These are phyloP conservation scores for Pyrrhura leucotis DNA, from an alignment of 2,797 vertebrate genomes.

Conservation along the genomic window DNA sequence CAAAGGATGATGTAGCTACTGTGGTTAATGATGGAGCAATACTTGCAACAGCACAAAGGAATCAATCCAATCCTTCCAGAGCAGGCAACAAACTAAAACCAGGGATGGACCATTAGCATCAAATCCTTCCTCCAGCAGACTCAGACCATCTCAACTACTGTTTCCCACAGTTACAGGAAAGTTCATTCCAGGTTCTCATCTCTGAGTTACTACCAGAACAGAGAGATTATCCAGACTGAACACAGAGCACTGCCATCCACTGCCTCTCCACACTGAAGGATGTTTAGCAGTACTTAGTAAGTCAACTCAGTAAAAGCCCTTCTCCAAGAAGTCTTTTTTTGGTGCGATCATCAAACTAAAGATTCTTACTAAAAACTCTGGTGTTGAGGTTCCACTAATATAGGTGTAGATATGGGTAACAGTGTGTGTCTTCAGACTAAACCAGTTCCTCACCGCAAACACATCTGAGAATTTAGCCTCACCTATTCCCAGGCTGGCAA, in stretches of 20 bases:
- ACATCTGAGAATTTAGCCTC: background rate
- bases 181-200: background rate
- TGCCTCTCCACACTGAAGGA: background rate
- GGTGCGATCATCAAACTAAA: background rate
- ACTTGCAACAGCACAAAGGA: background rate
- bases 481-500: background rate
- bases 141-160: background rate
- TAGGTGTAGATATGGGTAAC: background rate
- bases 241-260: background rate
- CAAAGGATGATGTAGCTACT: background rate
- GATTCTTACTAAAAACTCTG: background rate
- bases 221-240: accelerated
- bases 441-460: background rate
- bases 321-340: background rate
- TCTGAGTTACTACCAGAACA: background rate
- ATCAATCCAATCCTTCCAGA: background rate
- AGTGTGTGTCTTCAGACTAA: background rate
- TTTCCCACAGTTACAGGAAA: background rate
- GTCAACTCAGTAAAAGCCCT: background rate
- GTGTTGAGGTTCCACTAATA: background rate
- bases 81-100: background rate
- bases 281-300: background rate
- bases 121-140: background rate
- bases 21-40: background rate
- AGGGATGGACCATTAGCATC: background rate